phyloP scores from a whole-genome alignment of 2,113 vertebrate genomes.

The Sula dactylatra region DNA sequence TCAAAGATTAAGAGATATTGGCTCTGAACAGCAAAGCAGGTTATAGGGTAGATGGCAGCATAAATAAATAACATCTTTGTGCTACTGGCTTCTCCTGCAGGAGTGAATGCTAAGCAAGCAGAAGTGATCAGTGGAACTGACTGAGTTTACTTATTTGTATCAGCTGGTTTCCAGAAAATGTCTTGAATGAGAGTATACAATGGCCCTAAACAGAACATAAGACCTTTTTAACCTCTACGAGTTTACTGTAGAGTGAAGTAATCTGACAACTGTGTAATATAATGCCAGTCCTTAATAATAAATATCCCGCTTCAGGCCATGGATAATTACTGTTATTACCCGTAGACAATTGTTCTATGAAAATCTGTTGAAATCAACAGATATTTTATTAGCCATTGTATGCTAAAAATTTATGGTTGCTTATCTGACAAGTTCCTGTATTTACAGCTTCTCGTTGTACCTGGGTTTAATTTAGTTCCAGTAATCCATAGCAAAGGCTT shows the following conservation, averaged over 20 bases:
- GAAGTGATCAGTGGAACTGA: not conserved
- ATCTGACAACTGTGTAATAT: not conserved
- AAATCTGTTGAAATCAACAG: slow-evolving; percentile 9
- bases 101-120: not conserved
- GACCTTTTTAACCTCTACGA: not conserved
- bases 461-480: slow-evolving; percentile 47
- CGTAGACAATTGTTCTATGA: not conserved
- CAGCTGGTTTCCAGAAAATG: not conserved
- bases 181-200: not conserved
- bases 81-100: not conserved
- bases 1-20: not conserved
- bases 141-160: not conserved
- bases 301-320: not conserved
- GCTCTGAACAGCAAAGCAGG: not conserved
- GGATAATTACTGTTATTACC: not conserved
- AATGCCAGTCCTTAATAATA: not conserved
- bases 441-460: slow-evolving; percentile 34
- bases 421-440: slow-evolving; percentile 4
- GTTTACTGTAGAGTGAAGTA: not conserved
- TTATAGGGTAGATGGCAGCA: not conserved
- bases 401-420: not conserved
- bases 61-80: not conserved
- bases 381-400: not conserved
- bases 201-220: not conserved
- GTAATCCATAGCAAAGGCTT: slow-evolving; percentile 32